Percentiles rank a stretch among this genome's conserved stretches.
phyloP scores from a whole-genome alignment of 2,797 vertebrate species.

The Danionella dracula region DNA sequence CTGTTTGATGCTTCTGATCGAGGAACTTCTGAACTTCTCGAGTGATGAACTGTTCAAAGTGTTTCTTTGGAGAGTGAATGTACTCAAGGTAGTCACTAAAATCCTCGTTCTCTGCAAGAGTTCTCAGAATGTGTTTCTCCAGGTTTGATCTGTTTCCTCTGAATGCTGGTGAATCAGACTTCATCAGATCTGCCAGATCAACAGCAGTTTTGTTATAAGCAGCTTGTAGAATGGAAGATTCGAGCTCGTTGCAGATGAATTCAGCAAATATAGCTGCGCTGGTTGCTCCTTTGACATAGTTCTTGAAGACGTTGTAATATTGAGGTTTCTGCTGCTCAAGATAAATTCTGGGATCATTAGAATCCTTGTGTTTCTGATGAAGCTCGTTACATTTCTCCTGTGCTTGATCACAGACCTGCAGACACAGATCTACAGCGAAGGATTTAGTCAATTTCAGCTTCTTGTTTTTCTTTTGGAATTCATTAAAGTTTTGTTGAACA shows the following conservation, averaged over 20 bases:
- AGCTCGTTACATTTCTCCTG: conserved; percentile 11
- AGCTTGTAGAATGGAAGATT: not conserved
- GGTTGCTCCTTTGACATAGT: too few relatives aligned
- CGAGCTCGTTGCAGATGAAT: conserved; percentile 54
- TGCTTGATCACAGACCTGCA: conserved; percentile 34
- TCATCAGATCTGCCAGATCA: conserved; percentile 45
- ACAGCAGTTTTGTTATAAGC: conserved; percentile 31
- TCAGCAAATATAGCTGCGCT: conserved; percentile 38
- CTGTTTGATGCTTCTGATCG: too few relatives aligned
- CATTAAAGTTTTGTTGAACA: not conserved
- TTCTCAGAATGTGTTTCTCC: conserved; percentile 55
- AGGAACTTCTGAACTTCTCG: too few relatives aligned
- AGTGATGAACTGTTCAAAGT: too few relatives aligned
- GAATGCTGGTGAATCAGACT: conserved; percentile 36
- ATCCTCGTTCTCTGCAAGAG: conserved; percentile 54
- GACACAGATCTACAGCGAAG: conserved; percentile 34
- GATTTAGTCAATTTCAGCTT: conserved; percentile 14
- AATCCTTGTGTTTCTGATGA: too few relatives aligned
- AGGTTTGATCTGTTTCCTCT: conserved; percentile 48
- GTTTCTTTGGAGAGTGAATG: conserved; percentile 8
- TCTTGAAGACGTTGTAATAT: too few relatives aligned
- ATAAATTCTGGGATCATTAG: too few relatives aligned
- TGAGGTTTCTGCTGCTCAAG: too few relatives aligned
- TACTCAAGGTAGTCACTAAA: conserved; percentile 54
- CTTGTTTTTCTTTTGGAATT: not conserved